Base-by-base conservation (phyloP, 2,888 invertebrate genomes). In the Thereva nobilitata region DNA sequence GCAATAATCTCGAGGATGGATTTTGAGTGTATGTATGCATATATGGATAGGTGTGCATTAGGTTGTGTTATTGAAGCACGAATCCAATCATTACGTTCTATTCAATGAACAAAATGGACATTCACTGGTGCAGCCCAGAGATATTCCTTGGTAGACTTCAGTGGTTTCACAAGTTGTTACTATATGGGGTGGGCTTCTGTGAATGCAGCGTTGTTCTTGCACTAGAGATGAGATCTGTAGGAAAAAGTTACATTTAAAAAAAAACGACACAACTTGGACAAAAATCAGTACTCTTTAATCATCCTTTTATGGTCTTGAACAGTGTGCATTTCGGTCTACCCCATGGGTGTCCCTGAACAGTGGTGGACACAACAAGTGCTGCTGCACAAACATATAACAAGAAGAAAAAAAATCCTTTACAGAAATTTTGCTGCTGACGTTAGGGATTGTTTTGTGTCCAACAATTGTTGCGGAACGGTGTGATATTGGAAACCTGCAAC, bases 31-130 rank as follows among this genome's bases (percentile, higher is more conserved):
- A 5, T 44, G 44, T 12, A 38, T 34, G 38, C 41, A 41, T 37
- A 59, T 12, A 37, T 2, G 47, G 37, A 59, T 59, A 59, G 47
- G 45, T 37, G 57, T 38, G 37, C 45, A 61, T 38, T 41, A 50
- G 50, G 35, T 64, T 12, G 45, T 8, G 64, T 64, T 37, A 64
- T 53, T 45, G 44, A 54, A 64, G 54, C 54, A 64, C 54, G 54
- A 54, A 53, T 64, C 54, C 54, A 53, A 64, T 64, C 54, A 64
- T 64, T 64, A 64, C 54, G 52, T 64, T 54, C 64, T 54, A 64
- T 64, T 64, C 54, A 64, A 54, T 64, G 64, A 64, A 53, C 64
- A 64, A 54, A 54, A 64, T 64, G 54, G 54, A 64, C 64, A 64
- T 54, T 53, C 64, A 52, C 34, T 9, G 41, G 61, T 40, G 40